A percentile compares a stretch with the other conserved stretches of the same genome.
Evolutionary conservation across 2,113 vertebrate genomes (phyloP).

Genomic region (Oceanodroma tethys): DNA sequence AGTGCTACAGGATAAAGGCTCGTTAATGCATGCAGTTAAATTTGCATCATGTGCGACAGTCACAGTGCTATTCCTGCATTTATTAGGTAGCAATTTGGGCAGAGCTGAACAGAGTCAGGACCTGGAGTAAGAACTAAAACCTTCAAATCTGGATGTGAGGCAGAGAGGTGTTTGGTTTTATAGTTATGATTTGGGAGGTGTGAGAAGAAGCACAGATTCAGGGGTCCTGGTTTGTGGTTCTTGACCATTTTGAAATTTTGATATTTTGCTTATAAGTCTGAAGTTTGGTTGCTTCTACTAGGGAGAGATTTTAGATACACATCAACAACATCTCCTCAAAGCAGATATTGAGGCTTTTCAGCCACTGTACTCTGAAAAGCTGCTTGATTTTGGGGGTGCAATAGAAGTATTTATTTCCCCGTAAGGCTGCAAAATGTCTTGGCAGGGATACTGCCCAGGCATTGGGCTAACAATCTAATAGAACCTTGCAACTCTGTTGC

Average conservation of each 20-base stretch:
- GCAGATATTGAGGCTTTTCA: neutral
- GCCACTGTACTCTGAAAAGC: neutral
- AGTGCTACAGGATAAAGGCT: neutral
- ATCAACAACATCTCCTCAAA: neutral
- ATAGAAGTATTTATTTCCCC: neutral
- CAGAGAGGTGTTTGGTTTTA: neutral
- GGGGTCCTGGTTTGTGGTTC: neutral
- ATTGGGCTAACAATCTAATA: neutral
- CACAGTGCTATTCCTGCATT: neutral
- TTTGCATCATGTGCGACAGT: neutral
- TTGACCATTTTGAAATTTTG: neutral
- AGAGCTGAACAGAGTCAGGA: neutral
- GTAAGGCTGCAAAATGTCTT: neutral
- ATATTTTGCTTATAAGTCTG: neutral
- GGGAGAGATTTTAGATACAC: neutral
- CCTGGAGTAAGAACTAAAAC: neutral
- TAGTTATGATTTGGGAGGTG: neutral
- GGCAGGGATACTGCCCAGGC: neutral
- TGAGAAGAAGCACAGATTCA: neutral
- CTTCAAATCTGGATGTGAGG: neutral
- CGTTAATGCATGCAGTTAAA: neutral
- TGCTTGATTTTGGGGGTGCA: neutral
- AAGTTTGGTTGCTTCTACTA: neutral
- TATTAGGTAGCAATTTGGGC: neutral
- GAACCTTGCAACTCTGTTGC: neutral